Evolutionary conservation across 2,888 invertebrate species (phyloP), one percentile per base, ranked within the genome.

Genomic region (Acleris cristana): DNA sequence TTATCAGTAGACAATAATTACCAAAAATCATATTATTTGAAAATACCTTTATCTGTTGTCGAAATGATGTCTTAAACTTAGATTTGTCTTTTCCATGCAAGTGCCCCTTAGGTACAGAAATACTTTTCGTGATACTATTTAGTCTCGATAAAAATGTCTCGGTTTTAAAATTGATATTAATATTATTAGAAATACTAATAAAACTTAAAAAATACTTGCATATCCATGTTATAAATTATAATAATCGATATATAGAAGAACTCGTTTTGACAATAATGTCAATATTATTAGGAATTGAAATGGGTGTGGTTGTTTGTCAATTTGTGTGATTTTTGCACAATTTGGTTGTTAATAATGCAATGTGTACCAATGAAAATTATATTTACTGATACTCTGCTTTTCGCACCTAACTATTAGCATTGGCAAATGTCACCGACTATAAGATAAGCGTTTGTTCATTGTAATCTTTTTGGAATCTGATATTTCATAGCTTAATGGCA

Each of bases 341-440:
- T 56, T 52, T 58, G 67, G 26, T 52, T 67, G 62, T 58, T 63
- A 56, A 62, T 59, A 19, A 57, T 19, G 55, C 40, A 21, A 56
- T 34, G 57, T 34, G 34, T 34, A 34, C 62, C 40, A 57, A 21
- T 58, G 48, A 18, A 53, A 57, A 62, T 69, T 64, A 54, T 79
- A 71, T 79, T 79, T 78, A 72, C 75, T 69, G 60, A 76, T 65
- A 71, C 76, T 75, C 69, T 69, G 69, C 59, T 66, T 65, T 65
- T 73, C 63, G 69, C 59, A 52, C 52, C 53, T 56, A 2, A 21
- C 14, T 84, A 78, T 89, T 86, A 77, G 75, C 79, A 71, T 82
- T 87, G 83, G 77, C 77, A 85, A 88, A 89, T 89, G 79, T 84
- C 84, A 72, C 70, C 78, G 85, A 86, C 87, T 80, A 74, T n/a